These are phyloP conservation scores for Pseudocheirus occidentalis DNA, from an alignment of 2,797 vertebrate genomes.

Conservation along the genomic window DNA sequence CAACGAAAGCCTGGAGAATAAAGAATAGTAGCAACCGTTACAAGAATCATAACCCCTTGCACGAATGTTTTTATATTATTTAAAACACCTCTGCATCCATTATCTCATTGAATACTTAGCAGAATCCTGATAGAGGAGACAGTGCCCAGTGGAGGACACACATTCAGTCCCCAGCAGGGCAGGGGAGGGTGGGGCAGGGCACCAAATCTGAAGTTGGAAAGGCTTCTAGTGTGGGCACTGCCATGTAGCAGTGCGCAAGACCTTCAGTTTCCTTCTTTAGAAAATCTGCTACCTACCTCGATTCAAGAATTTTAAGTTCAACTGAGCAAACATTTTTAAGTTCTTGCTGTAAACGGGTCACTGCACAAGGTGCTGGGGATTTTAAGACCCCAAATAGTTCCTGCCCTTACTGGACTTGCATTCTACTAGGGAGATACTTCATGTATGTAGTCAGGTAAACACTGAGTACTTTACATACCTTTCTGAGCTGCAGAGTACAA, in stretches of 20 bases:
- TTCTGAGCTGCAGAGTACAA: not conserved
- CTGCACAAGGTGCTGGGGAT: not conserved
- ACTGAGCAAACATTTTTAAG: not conserved
- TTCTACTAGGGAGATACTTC: not conserved
- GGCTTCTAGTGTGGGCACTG: not conserved
- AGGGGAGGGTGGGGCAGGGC: not conserved
- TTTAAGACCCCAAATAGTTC: not conserved
- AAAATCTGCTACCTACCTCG: not conserved
- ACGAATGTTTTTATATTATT: not conserved
- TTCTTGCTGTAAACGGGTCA: not conserved
- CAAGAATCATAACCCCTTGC: not conserved
- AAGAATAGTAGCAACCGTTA: slow-evolving; percentile 8
- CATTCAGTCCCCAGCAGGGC: not conserved
- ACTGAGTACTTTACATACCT: not conserved
- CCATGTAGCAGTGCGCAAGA: not conserved
- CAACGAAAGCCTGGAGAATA: slow-evolving; percentile 83
- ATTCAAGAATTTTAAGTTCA: not conserved
- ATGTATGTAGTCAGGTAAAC: not conserved
- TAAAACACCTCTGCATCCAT: not conserved
- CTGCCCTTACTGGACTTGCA: not conserved
- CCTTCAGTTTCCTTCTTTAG: not conserved
- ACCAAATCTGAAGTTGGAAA: not conserved
- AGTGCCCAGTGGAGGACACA: not conserved
- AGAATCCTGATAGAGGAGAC: not conserved
- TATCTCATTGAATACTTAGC: not conserved